Conservation (phyloP, 2,888 invertebrate species). For the Hoplodrina blanda region DNA sequence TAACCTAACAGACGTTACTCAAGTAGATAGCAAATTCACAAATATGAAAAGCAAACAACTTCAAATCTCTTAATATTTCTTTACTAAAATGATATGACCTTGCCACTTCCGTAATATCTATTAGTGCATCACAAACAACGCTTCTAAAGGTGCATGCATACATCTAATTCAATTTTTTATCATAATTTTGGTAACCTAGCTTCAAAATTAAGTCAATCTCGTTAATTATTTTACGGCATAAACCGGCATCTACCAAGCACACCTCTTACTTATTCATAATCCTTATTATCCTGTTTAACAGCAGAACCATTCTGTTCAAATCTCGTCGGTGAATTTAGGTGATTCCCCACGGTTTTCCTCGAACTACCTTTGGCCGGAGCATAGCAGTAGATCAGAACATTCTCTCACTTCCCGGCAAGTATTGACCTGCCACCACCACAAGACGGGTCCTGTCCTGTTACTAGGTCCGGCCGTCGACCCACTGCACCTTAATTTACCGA, state of each 20-base stretch:
- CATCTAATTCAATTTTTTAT: not conserved
- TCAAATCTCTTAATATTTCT: conserved; percentile 25
- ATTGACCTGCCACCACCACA: too few relatives aligned
- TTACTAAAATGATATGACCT: conserved; percentile 28
- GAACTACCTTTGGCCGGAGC: too few relatives aligned
- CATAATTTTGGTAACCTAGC: not conserved
- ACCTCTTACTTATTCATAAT: conserved; percentile 6
- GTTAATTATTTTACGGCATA: too few relatives aligned
- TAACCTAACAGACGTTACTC: not conserved
- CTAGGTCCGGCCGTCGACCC: too few relatives aligned
- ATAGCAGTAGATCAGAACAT: too few relatives aligned
- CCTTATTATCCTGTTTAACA: not conserved
- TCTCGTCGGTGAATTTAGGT: too few relatives aligned
- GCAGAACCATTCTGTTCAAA: too few relatives aligned
- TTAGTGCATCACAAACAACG: conserved; percentile 29
- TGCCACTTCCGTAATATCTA: conserved; percentile 10
- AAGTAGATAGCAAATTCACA: conserved; percentile 22
- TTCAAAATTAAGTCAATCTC: not conserved
- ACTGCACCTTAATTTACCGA: too few relatives aligned
- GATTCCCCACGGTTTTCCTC: too few relatives aligned
- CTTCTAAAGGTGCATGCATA: not conserved
- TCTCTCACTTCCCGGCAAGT: too few relatives aligned
- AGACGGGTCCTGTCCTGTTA: too few relatives aligned
- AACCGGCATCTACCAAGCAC: not conserved
- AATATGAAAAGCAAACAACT: conserved; percentile 31